Percentiles rank a stretch among this genome's conserved stretches.
These are phyloP conservation scores for Phengaris arion DNA, from an alignment of 2,888 invertebrate genomes.

Conservation along the genomic window DNA sequence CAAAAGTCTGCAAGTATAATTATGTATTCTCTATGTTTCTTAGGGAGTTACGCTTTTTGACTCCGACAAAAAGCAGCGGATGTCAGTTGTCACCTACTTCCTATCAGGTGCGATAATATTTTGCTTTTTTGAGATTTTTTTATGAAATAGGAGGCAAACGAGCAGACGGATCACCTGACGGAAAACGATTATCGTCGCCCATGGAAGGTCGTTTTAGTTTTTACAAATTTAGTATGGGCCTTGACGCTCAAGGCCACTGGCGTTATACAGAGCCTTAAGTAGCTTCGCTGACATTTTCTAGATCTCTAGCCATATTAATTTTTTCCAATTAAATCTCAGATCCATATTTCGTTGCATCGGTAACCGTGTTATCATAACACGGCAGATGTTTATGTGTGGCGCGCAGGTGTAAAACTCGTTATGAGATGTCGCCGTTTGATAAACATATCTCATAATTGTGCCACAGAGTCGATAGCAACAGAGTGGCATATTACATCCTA, in stretches of 20 bases:
- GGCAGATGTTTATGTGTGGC: constrained; percentile 7
- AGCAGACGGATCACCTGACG: too few relatives aligned
- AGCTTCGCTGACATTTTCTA: neutral
- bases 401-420: constrained; percentile 13
- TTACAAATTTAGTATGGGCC: too few relatives aligned
- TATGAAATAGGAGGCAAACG: too few relatives aligned
- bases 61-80: neutral
- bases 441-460: constrained; percentile 5
- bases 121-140: too few relatives aligned
- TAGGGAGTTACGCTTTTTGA: neutral
- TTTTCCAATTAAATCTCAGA: neutral
- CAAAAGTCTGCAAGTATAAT: neutral
- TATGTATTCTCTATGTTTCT: constrained; percentile 14
- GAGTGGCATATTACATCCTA: neutral
- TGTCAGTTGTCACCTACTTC: neutral
- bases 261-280: too few relatives aligned
- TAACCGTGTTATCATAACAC: constrained; percentile 21
- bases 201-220: too few relatives aligned
- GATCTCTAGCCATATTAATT: neutral
- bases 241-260: too few relatives aligned
- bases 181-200: too few relatives aligned
- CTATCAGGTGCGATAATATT: neutral
- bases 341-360: neutral
- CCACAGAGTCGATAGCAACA: neutral
- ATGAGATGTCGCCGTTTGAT: constrained; percentile 24